Conservation (phyloP, 2,888 invertebrate species). For the Hypolimnas misippus region DNA sequence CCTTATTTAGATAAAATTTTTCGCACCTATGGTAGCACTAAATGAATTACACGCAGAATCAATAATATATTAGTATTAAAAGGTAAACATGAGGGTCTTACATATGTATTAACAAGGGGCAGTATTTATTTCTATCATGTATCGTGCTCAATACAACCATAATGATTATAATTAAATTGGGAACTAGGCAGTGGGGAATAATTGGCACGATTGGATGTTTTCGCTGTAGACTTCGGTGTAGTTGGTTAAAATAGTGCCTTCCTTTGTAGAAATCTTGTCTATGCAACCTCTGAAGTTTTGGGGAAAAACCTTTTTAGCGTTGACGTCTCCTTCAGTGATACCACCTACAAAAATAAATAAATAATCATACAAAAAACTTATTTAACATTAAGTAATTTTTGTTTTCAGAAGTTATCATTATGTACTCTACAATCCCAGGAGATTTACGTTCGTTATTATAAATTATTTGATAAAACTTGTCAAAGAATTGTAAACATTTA, state of each 20-base stretch:
- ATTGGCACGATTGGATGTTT: constrained; percentile 76
- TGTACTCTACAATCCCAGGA: too few species aligned
- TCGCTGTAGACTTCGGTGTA: constrained; percentile 73
- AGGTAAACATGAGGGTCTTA: too few species aligned
- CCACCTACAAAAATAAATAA: constrained; percentile 71
- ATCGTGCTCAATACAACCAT: background rate
- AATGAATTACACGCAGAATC: too few species aligned
- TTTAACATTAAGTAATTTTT: background rate
- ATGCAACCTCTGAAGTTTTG: constrained; percentile 85
- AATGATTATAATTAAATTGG: background rate
- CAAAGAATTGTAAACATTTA: too few species aligned
- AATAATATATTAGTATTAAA: too few species aligned
- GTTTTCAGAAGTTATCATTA: too few species aligned
- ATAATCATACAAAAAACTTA: too few species aligned
- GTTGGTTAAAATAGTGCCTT: constrained; percentile 58
- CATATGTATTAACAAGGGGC: too few species aligned
- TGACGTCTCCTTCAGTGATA: constrained; percentile 71
- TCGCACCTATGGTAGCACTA: too few species aligned
- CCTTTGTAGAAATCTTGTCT: constrained; percentile 80
- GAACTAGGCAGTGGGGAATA: constrained; percentile 62
- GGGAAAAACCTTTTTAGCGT: constrained; percentile 76
- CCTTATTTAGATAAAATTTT: too few species aligned
- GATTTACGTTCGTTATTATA: too few species aligned
- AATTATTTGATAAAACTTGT: too few species aligned
- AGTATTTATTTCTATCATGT: background rate